Evolutionary conservation across 2,888 invertebrate genomes (phyloP).

Genomic region (Zygothrica quintamaculata): DNA sequence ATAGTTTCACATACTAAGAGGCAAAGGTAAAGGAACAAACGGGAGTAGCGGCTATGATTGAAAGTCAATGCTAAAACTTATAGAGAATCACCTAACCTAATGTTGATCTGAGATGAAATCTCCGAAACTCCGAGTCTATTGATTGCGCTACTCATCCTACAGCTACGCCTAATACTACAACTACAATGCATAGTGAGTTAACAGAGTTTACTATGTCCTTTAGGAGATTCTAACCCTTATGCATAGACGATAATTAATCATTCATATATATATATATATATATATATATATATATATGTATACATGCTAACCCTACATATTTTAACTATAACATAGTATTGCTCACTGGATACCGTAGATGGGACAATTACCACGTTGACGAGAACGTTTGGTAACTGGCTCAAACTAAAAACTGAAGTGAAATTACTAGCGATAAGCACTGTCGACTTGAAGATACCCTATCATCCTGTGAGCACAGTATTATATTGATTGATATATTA

Average conservation of each 20-base stretch:
- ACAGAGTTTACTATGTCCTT: slow-evolving; percentile 26
- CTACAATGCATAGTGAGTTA: slow-evolving; percentile 33
- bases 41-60: slow-evolving; percentile 34
- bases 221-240: slow-evolving; percentile 25
- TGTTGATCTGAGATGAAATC: slow-evolving; percentile 25
- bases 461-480: too few species aligned
- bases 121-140: too few species aligned
- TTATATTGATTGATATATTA: too few species aligned
- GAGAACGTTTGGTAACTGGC: slow-evolving; percentile 40
- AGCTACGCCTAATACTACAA: slow-evolving; percentile 44
- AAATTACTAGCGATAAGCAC: too few species aligned
- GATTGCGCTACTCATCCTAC: slow-evolving; percentile 21
- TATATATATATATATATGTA: too few species aligned
- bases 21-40: slow-evolving; percentile 4
- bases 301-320: slow-evolving; percentile 48
- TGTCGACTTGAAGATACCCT: neutral
- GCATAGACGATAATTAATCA: slow-evolving; percentile 61
- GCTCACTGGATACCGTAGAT: slow-evolving; percentile 76
- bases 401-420: slow-evolving; percentile 16
- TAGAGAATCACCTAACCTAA: slow-evolving; percentile 59
- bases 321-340: slow-evolving; percentile 67
- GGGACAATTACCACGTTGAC: slow-evolving; percentile 25
- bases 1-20: slow-evolving; percentile 31
- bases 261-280: slow-evolving; percentile 58
- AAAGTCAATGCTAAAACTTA: slow-evolving; percentile 68